Conservation (phyloP, 2,797 vertebrate genomes). For the Lerista edwardsae region DNA sequence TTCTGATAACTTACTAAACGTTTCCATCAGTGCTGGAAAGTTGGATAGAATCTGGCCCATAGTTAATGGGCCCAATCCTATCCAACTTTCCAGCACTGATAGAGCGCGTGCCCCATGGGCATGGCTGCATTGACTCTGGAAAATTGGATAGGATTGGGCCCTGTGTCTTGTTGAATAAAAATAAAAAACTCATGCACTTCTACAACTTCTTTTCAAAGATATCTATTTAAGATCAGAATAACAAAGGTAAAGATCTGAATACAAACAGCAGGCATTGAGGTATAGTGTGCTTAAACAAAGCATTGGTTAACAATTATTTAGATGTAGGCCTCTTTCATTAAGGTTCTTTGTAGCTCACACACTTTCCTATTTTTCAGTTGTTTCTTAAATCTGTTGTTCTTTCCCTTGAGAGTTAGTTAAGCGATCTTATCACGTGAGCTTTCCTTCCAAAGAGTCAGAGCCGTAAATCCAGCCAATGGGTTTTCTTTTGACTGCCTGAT, state of each 20-base stretch:
- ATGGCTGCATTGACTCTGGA: too few relatives aligned
- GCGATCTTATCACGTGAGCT: background rate
- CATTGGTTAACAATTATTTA: background rate
- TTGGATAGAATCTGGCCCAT: too few relatives aligned
- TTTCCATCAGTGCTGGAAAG: too few relatives aligned
- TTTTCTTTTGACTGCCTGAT: conserved; percentile 23
- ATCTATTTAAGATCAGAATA: background rate
- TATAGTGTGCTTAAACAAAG: too few relatives aligned
- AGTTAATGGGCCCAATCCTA: too few relatives aligned
- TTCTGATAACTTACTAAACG: background rate
- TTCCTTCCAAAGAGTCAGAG: background rate
- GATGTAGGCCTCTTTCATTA: background rate
- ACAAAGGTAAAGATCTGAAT: background rate
- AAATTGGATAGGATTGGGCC: too few relatives aligned
- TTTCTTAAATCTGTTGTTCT: background rate
- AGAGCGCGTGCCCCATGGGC: too few relatives aligned
- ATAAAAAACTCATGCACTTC: background rate
- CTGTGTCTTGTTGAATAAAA: background rate
- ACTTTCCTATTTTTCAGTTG: background rate
- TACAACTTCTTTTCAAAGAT: background rate
- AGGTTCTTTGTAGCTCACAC: background rate
- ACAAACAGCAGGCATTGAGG: background rate
- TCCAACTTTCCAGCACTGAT: too few relatives aligned
- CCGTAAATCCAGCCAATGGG: background rate
- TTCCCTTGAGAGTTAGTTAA: background rate